Conservation (phyloP, 2,888 invertebrate genomes). For the Crepidodera aurea region DNA sequence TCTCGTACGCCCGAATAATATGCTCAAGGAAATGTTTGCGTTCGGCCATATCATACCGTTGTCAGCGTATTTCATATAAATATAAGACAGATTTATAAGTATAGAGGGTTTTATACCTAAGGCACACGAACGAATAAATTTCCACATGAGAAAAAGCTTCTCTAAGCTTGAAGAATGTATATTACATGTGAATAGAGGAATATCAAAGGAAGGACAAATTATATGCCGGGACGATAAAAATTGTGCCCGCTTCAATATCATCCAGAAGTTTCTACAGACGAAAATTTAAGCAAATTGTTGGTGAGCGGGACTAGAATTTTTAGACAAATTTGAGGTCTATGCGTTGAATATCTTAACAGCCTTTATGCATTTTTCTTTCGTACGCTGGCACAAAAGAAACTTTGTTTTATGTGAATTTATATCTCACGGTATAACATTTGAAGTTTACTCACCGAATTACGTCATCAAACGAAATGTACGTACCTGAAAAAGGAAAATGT, state of each 20-base stretch:
- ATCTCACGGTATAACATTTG: too few species aligned
- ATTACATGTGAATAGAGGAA: slow-evolving; percentile 56
- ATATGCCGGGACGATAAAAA: slow-evolving; percentile 39
- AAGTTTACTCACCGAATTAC: too few species aligned
- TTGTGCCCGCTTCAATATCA: slow-evolving; percentile 14
- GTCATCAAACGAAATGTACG: too few species aligned
- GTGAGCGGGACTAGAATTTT: slow-evolving; percentile 8
- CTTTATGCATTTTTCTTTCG: too few species aligned
- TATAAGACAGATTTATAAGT: slow-evolving; percentile 43
- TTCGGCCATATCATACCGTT: slow-evolving; percentile 23
- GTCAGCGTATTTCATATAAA: slow-evolving; percentile 39
- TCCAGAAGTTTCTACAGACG: slow-evolving; percentile 9
- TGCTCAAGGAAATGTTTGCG: slow-evolving; percentile 35
- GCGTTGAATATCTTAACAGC: background rate
- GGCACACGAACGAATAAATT: slow-evolving; percentile 47
- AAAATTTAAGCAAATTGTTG: slow-evolving; percentile 14
- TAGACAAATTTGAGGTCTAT: background rate
- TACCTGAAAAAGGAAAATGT: too few species aligned
- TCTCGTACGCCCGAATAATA: slow-evolving; percentile 32
- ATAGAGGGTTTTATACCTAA: slow-evolving; percentile 39
- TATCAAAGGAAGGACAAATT: slow-evolving; percentile 52
- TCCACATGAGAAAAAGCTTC: slow-evolving; percentile 45
- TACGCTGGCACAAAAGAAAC: too few species aligned
- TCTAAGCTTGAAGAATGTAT: slow-evolving; percentile 49
- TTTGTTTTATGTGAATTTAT: too few species aligned